A percentile compares a stretch with the other conserved stretches of the same genome.
phyloP scores from a whole-genome alignment of 1,140 invertebrate genomes.

The Caenorhabditis latens region DNA sequence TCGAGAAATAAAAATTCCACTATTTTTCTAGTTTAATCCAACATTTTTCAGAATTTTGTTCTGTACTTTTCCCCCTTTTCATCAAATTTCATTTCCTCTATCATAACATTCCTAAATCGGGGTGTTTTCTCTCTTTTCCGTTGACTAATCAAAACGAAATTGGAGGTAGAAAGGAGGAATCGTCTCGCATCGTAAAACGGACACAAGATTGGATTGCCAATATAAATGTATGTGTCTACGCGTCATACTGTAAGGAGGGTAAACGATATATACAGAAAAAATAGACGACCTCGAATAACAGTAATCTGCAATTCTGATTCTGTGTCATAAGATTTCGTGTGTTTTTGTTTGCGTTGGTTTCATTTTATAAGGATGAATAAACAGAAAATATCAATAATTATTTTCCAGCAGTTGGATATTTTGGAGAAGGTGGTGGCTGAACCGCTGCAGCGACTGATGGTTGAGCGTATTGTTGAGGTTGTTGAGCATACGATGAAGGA shows the following conservation, averaged over 20 bases:
- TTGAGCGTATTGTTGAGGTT: conserved; percentile 22
- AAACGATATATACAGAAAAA: not conserved
- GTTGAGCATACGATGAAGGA: conserved; percentile 16
- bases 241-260: conserved; percentile 20
- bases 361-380: not conserved
- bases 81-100: too few species aligned
- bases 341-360: not conserved
- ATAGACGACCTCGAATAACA: conserved; percentile 5
- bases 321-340: not conserved
- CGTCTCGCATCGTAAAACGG: conserved; percentile 54
- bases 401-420: conserved; percentile 25
- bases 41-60: too few species aligned
- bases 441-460: not conserved
- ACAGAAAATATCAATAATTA: not conserved
- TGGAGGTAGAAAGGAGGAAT: conserved; percentile 37
- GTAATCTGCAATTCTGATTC: conserved; percentile 6
- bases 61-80: too few species aligned
- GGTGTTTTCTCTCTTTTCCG: not conserved
- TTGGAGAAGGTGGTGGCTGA: not conserved
- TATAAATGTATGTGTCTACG: conserved; percentile 29
- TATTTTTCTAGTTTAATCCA: too few species aligned
- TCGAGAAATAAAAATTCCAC: too few species aligned
- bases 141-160: conserved; percentile 53
- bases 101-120: not conserved
- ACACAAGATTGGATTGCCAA: conserved; percentile 49